phyloP scores from a whole-genome alignment of 2,888 invertebrate genomes.

The Miltochrista miniata region DNA sequence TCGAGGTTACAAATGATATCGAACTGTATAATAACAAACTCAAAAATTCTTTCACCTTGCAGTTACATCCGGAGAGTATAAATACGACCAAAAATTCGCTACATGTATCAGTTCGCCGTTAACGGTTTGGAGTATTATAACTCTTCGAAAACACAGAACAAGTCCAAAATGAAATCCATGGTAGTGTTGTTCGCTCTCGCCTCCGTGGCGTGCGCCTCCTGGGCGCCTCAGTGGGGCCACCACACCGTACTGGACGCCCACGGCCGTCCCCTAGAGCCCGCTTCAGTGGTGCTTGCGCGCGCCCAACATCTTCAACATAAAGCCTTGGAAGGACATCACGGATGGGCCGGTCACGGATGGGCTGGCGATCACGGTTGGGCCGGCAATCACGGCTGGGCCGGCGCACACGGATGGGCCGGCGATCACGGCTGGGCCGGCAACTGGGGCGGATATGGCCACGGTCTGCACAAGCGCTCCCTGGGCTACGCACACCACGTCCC shows the following conservation, averaged over 20 bases:
- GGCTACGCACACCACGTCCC: slow-evolving; percentile 55
- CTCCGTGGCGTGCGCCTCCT: slow-evolving; percentile 82
- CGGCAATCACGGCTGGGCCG: too few relatives aligned
- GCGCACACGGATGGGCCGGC: too few relatives aligned
- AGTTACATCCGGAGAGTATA: slow-evolving; percentile 75
- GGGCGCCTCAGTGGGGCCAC: slow-evolving; percentile 68
- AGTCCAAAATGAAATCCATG: slow-evolving; percentile 69
- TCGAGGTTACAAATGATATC: slow-evolving; percentile 20
- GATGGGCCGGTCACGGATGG: slow-evolving; percentile 37
- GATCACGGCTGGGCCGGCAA: slow-evolving; percentile 30
- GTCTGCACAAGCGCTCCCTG: slow-evolving; percentile 58
- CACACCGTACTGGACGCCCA: slow-evolving; percentile 75
- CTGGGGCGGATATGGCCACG: slow-evolving; percentile 50
- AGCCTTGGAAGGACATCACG: slow-evolving; percentile 65
- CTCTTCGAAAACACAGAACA: slow-evolving; percentile 60
- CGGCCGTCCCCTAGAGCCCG: slow-evolving; percentile 78
- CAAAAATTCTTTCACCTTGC: slow-evolving; percentile 65
- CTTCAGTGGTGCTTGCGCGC: slow-evolving; percentile 76
- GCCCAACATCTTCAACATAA: slow-evolving; percentile 77
- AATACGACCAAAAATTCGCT: slow-evolving; percentile 55
- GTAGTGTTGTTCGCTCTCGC: slow-evolving; percentile 86
- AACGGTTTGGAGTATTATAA: slow-evolving; percentile 70
- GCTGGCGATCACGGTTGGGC: too few relatives aligned
- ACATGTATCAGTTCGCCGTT: slow-evolving; percentile 44
- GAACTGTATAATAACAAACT: slow-evolving; percentile 63